Percentiles rank a stretch among this genome's conserved stretches.
phyloP scores from a whole-genome alignment of 2,113 vertebrate genomes.

The Ictidomys tridecemlineatus region DNA sequence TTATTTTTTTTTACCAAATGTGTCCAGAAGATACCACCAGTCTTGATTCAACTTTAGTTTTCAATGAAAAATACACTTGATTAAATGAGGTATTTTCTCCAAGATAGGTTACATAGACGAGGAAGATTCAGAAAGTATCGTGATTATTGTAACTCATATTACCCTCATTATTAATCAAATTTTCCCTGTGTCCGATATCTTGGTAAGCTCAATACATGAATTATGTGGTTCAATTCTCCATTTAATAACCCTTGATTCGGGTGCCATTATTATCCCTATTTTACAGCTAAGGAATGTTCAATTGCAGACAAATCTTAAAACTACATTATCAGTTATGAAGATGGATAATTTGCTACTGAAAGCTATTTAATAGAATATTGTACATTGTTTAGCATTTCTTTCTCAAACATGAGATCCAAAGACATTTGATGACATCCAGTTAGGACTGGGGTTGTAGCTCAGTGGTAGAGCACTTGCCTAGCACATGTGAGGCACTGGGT shows the following conservation, averaged over 20 bases:
- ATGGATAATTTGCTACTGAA: constrained; percentile 37
- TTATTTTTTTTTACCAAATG: background rate
- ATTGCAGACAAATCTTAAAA: constrained; percentile 45
- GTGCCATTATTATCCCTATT: background rate
- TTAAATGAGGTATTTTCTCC: constrained; percentile 30
- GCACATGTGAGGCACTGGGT: too few relatives aligned
- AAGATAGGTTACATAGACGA: background rate
- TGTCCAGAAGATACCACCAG: background rate
- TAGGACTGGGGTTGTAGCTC: too few relatives aligned
- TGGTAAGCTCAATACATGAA: background rate
- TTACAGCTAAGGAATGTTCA: constrained; percentile 18
- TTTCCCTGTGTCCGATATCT: background rate
- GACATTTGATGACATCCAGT: background rate
- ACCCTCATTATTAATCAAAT: background rate
- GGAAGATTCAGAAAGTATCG: background rate
- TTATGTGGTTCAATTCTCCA: constrained; percentile 5
- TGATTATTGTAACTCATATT: background rate
- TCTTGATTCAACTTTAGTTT: constrained; percentile 59
- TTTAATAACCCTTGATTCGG: background rate
- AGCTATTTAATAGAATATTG: constrained; percentile 29
- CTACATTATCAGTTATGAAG: background rate
- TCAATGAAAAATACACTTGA: constrained; percentile 47
- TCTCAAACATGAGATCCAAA: background rate
- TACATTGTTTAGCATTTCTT: constrained; percentile 16
- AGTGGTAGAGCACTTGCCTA: too few relatives aligned